Conservation (phyloP, 2,113 vertebrate species). For the Notarius lentiginosus region DNA sequence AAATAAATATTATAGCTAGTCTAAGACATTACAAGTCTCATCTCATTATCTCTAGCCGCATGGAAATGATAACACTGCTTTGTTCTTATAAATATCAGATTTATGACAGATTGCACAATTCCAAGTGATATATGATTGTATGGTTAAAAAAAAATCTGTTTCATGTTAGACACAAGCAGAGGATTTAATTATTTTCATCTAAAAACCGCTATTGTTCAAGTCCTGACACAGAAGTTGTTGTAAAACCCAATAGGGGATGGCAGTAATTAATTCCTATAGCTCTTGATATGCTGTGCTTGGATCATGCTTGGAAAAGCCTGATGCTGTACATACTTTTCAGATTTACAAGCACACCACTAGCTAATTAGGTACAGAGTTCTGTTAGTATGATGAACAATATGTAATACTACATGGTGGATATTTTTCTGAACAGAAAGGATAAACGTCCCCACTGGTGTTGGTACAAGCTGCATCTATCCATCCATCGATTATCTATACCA, state of each 20-base stretch:
- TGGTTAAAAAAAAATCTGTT: slow-evolving; percentile 9
- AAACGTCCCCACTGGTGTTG: not conserved
- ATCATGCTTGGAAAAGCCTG: not conserved
- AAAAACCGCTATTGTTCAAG: not conserved
- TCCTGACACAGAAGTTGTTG: not conserved
- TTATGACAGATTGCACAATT: not conserved
- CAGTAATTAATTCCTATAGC: not conserved
- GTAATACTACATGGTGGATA: not conserved
- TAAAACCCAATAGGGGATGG: slow-evolving; percentile 8
- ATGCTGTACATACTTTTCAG: slow-evolving; percentile 8
- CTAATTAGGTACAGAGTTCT: not conserved
- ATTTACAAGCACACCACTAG: not conserved
- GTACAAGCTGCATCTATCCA: not conserved
- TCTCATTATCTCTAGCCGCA: not conserved
- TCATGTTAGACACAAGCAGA: slow-evolving; percentile 12
- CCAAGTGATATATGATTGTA: slow-evolving; percentile 7
- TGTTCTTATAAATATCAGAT: slow-evolving; percentile 11
- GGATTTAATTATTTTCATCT: not conserved
- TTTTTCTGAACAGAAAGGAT: not conserved
- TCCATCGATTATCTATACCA: too few species aligned
- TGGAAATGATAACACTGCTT: not conserved
- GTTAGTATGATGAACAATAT: not conserved
- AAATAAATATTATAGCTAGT: not conserved
- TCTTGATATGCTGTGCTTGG: not conserved
- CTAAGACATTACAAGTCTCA: too few species aligned